These are phyloP conservation scores for Onychomys leucogaster DNA, from an alignment of 2,797 vertebrate genomes.

Conservation along the genomic window DNA sequence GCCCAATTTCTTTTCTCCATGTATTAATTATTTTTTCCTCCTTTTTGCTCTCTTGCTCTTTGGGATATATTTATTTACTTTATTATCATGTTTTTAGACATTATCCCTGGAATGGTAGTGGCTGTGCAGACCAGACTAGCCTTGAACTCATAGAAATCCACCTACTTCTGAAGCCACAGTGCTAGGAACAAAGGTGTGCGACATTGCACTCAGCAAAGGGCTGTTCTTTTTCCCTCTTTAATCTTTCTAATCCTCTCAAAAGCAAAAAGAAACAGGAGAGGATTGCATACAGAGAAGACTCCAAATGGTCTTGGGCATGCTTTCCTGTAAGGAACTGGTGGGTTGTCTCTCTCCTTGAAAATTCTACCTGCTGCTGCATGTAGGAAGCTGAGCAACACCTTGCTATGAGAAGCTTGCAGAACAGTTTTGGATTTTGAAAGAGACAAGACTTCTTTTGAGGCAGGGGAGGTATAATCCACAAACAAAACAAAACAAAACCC, in stretches of 20 bases:
- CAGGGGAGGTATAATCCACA: not conserved
- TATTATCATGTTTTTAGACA: not conserved
- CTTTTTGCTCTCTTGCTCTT: not conserved
- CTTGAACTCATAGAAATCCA: not conserved
- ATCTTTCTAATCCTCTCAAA: not conserved
- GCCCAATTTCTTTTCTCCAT: not conserved
- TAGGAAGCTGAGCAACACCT: slow-evolving; percentile 1
- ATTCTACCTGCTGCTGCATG: not conserved
- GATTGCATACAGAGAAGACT: not conserved
- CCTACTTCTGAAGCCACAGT: not conserved
- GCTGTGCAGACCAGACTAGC: not conserved
- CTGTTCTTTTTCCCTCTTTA: not conserved
- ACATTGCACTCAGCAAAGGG: not conserved
- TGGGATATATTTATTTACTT: not conserved
- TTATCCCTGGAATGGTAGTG: not conserved
- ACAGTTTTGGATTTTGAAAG: slow-evolving; percentile 20
- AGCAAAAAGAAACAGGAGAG: not conserved
- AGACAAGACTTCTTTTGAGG: not conserved
- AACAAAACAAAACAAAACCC: not conserved
- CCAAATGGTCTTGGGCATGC: not conserved
- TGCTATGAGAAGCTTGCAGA: not conserved
- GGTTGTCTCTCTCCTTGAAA: not conserved
- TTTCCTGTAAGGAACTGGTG: not conserved
- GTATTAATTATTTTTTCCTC: not conserved
- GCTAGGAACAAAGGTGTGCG: not conserved